Evolutionary conservation across 2,888 invertebrate species (phyloP), one percentile per base, ranked within the genome.

Genomic region (Leptinotarsa juncta): DNA sequence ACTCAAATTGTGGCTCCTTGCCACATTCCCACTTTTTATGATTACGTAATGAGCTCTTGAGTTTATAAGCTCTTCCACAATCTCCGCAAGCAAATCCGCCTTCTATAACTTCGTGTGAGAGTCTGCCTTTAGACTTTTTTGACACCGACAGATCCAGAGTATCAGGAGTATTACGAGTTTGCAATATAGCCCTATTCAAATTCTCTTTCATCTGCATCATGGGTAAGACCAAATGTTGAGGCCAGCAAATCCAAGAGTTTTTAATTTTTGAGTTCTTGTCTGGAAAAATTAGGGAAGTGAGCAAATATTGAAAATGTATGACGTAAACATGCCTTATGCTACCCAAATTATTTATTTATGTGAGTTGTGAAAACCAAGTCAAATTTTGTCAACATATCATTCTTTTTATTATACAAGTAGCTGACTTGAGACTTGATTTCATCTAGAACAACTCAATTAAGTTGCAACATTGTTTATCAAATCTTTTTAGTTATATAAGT

Each of bases 31-130:
- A 82, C 48, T 80, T 80, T 49, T 71, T 75, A 66, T 84, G 83
- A 68, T 82, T 79, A 75, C 80, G 77, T 49, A 82, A 51, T 7
- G 83, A 82, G 26, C 80, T 81, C 67, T 78, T 77, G 23, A 78
- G 71, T 69, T 78, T 96, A 89, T 96, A 96, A 79, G 94, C 92
- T 81, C 96, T 91, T 78, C 95, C 95, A 88, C 96, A 96, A 84
- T 94, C 94, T 74, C 93, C 92, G 88, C 95, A 95, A 75, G 92
- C 91, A 90, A 94, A 94, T 85, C 91, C 90, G 79, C 91, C 90
- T 80, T 81, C 82, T 15, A 80, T 81, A 10, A 76, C 71, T 15
- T 77, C 74, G 7, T 53, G 51, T 81, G 83, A 70, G 68, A 80
- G 68, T 62, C 74, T 78, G 67, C 70, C 74, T 60, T 79, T 42